A percentile compares a stretch with the other conserved stretches of the same genome.
Evolutionary conservation across 2,113 vertebrate species (phyloP).

Genomic region (Rhinogobius similis): DNA sequence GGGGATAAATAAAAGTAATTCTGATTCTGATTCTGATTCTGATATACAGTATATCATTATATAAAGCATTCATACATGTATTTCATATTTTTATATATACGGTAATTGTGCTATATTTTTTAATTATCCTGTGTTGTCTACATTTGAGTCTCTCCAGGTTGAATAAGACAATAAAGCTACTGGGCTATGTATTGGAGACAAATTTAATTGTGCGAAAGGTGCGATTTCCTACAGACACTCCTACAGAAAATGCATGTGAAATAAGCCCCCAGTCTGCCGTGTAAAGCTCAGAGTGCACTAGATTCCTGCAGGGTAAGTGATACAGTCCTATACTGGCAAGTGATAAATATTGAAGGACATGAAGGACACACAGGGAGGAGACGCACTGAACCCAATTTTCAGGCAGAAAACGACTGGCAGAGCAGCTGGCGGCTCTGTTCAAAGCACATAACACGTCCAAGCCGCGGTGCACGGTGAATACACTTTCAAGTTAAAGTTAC

Average conservation of each 20-base stretch:
- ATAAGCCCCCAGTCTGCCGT: neutral
- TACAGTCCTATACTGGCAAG: constrained; percentile 31
- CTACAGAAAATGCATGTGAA: constrained; percentile 9
- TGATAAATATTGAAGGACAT: constrained; percentile 49
- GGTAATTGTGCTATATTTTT: too few species aligned
- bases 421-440: constrained; percentile 15
- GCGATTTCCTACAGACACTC: neutral
- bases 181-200: constrained; percentile 13
- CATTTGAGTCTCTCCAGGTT: too few species aligned
- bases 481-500: constrained; percentile 28
- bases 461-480: constrained; percentile 22
- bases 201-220: constrained; percentile 6
- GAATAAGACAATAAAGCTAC: neutral
- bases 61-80: too few species aligned
- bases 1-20: too few species aligned
- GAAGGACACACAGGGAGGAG: constrained; percentile 38
- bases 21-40: too few species aligned
- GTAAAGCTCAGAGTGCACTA: neutral
- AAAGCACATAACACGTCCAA: constrained; percentile 41
- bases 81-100: too few species aligned
- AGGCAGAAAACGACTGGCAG: constrained; percentile 27
- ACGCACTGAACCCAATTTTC: constrained; percentile 34
- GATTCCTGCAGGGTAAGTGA: constrained; percentile 24
- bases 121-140: too few species aligned
- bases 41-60: too few species aligned